Conservation (phyloP, 2,797 vertebrate species). For the Sphaeramia orbicularis region DNA sequence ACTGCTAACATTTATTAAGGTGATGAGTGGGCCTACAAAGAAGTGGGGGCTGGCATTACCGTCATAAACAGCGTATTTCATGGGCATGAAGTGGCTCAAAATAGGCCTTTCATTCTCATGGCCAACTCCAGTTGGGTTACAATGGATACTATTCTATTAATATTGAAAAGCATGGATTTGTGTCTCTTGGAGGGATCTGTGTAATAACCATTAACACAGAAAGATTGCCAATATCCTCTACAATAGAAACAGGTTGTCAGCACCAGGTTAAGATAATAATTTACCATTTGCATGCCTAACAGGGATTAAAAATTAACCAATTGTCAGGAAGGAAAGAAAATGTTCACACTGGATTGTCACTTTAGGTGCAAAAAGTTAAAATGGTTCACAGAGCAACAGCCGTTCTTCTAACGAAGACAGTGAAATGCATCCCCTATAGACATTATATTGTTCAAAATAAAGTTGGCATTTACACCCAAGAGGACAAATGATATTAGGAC, state of each 20-base stretch:
- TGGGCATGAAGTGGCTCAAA: constrained; percentile 24
- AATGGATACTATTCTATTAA: constrained; percentile 44
- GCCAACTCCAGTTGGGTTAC: constrained; percentile 27
- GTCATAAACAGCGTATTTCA: constrained; percentile 26
- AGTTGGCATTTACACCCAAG: not conserved
- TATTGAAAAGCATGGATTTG: constrained; percentile 32
- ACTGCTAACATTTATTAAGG: constrained; percentile 8
- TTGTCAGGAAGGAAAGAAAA: constrained; percentile 20
- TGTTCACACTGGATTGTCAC: constrained; percentile 18
- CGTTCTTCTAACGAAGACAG: constrained; percentile 8
- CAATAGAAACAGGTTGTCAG: constrained; percentile 14
- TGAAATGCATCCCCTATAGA: not conserved
- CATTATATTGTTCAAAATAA: not conserved
- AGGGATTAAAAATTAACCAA: constrained; percentile 72
- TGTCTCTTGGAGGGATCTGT: constrained; percentile 21
- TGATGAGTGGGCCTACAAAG: not conserved
- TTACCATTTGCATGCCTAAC: constrained; percentile 49
- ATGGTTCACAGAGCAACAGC: constrained; percentile 21
- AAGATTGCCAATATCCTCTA: constrained; percentile 4
- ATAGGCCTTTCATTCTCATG: constrained; percentile 24
- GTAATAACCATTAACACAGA: constrained; percentile 24
- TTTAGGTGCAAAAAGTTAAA: not conserved
- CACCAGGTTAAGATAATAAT: constrained; percentile 54
- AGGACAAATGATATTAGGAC: not conserved
- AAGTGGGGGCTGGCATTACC: not conserved